These are phyloP conservation scores for Drosophila ohnishii DNA, from an alignment of 1,140 invertebrate species.

Conservation along the genomic window DNA sequence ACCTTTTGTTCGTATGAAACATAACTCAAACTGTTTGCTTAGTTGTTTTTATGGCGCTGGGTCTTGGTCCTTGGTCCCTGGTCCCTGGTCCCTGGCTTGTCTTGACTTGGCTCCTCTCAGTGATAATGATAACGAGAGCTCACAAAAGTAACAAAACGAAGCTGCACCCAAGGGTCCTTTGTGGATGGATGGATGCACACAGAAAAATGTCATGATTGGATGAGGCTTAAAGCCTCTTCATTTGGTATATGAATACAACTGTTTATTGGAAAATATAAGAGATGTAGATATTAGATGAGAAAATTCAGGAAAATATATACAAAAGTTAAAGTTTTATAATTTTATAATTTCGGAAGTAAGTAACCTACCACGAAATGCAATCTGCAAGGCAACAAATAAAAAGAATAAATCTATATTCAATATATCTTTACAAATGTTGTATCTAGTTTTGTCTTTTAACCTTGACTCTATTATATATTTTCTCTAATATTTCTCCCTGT, in stretches of 20 bases:
- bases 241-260: not conserved
- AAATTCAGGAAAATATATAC: not conserved
- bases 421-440: not conserved
- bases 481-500: not conserved
- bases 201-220: slow-evolving; percentile 19
- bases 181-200: slow-evolving; percentile 37
- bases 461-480: not conserved
- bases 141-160: slow-evolving; percentile 42
- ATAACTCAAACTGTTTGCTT: slow-evolving; percentile 63
- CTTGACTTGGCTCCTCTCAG: slow-evolving; percentile 49
- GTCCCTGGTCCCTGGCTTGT: slow-evolving; percentile 16
- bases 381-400: not conserved
- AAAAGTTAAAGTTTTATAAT: not conserved
- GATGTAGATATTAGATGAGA: not conserved
- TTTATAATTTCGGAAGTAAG: no score
- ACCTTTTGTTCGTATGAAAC: slow-evolving; percentile 42
- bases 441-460: not conserved
- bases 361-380: no score
- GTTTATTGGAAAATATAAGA: not conserved
- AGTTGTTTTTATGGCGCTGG: slow-evolving; percentile 65
- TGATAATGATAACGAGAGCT: slow-evolving; percentile 67
- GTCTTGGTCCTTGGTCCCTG: slow-evolving; percentile 51
- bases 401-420: not conserved
- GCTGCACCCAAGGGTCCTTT: slow-evolving; percentile 61
- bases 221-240: not conserved